These are phyloP conservation scores for Coregonus ussuriensis DNA, from an alignment of 2,797 vertebrate species.

Conservation along the genomic window DNA sequence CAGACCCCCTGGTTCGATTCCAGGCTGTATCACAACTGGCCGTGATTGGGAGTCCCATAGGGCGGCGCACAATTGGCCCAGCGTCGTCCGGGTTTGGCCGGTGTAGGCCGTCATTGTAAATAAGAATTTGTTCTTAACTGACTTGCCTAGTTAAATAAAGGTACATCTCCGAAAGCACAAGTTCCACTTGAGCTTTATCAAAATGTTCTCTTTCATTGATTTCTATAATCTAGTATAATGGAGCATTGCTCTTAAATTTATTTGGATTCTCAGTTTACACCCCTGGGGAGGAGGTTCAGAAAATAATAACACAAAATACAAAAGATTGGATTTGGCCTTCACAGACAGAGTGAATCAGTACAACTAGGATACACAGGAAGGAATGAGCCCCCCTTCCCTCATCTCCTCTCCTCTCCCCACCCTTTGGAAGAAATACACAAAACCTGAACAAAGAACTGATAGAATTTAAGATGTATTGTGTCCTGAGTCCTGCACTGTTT, in stretches of 20 bases:
- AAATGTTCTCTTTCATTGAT: neutral
- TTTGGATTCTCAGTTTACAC: slow-evolving; percentile 19
- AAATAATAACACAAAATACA: slow-evolving; percentile 15
- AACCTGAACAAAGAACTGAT: neutral
- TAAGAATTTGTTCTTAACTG: too few species aligned
- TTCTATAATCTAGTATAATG: slow-evolving; percentile 14
- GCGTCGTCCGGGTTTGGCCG: too few species aligned
- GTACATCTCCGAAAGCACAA: neutral
- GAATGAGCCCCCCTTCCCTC: neutral
- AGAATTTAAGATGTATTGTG: slow-evolving; percentile 7
- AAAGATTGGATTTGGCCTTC: slow-evolving; percentile 18
- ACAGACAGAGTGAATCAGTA: neutral
- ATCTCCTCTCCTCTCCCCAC: neutral
- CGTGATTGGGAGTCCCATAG: too few species aligned
- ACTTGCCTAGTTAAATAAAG: too few species aligned
- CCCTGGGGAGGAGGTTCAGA: slow-evolving; percentile 22
- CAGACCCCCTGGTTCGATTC: too few species aligned
- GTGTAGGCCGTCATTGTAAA: too few species aligned
- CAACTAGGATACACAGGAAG: neutral
- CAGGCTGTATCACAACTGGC: too few species aligned
- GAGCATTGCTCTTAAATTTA: slow-evolving; percentile 1
- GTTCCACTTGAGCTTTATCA: neutral
- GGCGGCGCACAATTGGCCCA: too few species aligned
- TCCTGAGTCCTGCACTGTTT: slow-evolving; percentile 22
- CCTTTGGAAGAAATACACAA: neutral